phyloP scores from a whole-genome alignment of 2,888 invertebrate genomes.

The Linnaemya tessellans region DNA sequence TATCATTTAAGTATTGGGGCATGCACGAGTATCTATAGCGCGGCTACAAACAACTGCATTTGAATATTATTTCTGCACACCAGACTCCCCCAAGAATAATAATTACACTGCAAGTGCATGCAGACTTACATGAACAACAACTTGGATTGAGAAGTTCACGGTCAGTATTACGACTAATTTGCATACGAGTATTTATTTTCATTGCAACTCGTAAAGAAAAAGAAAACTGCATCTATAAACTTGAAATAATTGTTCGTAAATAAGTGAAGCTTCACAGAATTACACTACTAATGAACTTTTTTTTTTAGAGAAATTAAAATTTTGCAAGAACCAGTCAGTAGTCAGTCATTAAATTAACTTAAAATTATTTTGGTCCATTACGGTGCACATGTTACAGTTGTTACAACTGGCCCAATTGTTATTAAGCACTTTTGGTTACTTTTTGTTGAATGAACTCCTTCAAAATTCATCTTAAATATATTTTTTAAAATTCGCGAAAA shows the following conservation, averaged over 20 bases:
- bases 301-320: no score
- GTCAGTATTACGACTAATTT: background rate
- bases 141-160: background rate
- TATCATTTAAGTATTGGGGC: background rate
- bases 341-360: no score
- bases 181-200: background rate
- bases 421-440: no score
- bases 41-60: background rate
- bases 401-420: no score
- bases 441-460: no score
- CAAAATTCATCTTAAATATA: no score
- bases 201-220: background rate
- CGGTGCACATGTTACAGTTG: no score
- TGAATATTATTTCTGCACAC: background rate
- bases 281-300: no score
- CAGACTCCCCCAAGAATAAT: constrained; percentile 40
- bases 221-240: background rate
- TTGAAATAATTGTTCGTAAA: background rate
- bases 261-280: background rate
- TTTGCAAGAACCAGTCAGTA: no score
- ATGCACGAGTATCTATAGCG: background rate
- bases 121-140: background rate
- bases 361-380: no score
- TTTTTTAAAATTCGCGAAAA: no score
- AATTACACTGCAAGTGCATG: background rate